Base-by-base conservation (phyloP, 2,888 invertebrate genomes). In the Dynastes tityus region DNA sequence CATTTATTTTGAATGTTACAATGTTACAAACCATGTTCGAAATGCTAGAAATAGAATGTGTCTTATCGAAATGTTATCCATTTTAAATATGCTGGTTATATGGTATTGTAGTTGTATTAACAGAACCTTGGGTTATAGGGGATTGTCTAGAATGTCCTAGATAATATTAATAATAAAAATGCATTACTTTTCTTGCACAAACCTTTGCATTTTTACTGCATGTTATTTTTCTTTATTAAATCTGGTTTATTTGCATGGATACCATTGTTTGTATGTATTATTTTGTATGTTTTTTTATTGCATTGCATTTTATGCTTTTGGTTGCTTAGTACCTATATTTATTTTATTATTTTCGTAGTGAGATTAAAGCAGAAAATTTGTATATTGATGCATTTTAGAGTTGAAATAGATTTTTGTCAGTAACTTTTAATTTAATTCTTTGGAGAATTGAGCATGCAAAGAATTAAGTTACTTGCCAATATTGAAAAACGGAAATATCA, bases 271-370 rank as follows among this genome's bases (percentile, higher is more conserved):
- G n/a, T 45, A 37, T 16, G 37, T 16, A 11, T 45, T 40, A 40
- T 40, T 29, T 58, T 58, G 11, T 1, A 11, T 45, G n/a, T 27
- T 13, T 13, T 29, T 73, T 63, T 40, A 22, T 13, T n/a, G 75
- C 63, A 22, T 13, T 29, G 75, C 63, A 45, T 45, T 75, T 58
- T 61, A 45, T 27, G 65, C 76, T 51, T 65, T 53, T 76, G 51
- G 11, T 27, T 64, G 32, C 37, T 11, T 55, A n/a, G 16, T 55
- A 55, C 8, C 22, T 45, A 8, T 45, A 45, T 45, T 45, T 45
- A 11, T 45, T 45, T 45, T 45, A 11, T 45, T 45, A 11, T 45
- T 45, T 45, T 45, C 9, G 11, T 45, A 45, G 8, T 1, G 8
- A 8, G 45, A 45, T 11, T 2, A 8, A 45, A 11, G 2, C 0